Conservation (phyloP, 2,113 vertebrate genomes). For the Melanerpes aurifrons region DNA sequence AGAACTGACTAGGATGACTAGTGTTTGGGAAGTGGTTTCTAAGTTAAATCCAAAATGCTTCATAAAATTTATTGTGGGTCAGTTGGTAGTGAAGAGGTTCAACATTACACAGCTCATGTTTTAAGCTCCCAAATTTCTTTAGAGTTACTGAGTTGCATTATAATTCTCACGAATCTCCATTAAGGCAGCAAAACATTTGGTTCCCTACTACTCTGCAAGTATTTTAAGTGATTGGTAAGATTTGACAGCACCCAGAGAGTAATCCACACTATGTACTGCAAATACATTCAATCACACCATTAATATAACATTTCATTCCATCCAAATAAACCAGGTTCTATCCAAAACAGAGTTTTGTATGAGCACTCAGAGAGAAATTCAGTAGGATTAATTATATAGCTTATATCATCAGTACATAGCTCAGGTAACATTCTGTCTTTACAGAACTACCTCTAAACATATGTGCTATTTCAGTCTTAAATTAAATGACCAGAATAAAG, state of each 20-base stretch:
- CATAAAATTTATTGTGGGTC: background rate
- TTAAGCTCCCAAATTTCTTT: background rate
- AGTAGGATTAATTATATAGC: background rate
- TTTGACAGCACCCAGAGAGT: background rate
- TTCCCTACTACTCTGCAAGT: background rate
- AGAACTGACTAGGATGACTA: slow-evolving; percentile 11
- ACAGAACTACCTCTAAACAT: slow-evolving; percentile 2
- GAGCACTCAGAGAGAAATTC: background rate
- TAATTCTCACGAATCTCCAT: background rate
- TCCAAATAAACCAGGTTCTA: background rate
- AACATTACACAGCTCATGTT: background rate
- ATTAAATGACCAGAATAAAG: background rate
- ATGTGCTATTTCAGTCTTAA: background rate
- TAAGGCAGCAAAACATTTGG: background rate
- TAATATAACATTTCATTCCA: slow-evolving; percentile 5
- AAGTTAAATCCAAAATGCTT: slow-evolving; percentile 4
- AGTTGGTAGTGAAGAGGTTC: background rate
- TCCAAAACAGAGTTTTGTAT: background rate
- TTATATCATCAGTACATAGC: background rate
- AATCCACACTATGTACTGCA: background rate
- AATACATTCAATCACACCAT: slow-evolving; percentile 33
- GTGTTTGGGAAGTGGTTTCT: background rate
- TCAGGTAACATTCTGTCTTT: background rate
- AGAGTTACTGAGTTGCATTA: background rate
- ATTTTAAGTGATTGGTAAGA: background rate